phyloP scores from a whole-genome alignment of 2,113 vertebrate genomes.

The Strigops habroptila region DNA sequence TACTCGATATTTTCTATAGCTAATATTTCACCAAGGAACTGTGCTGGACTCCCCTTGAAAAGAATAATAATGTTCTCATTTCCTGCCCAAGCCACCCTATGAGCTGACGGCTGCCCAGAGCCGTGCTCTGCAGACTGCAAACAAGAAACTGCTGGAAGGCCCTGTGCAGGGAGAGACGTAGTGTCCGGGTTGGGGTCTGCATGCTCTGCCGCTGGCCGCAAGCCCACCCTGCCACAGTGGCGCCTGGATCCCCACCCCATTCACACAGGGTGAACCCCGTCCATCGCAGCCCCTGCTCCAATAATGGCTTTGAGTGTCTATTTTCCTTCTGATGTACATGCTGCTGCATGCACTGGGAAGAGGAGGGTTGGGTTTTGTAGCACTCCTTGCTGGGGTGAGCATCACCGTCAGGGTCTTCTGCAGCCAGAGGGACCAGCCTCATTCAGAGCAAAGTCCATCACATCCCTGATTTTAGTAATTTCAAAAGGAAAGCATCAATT shows the following conservation, averaged over 20 bases:
- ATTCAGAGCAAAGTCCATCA: background rate
- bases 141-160: background rate
- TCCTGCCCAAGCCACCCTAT: background rate
- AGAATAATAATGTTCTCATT: background rate
- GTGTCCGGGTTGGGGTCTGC: background rate
- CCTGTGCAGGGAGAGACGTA: rapidly evolving
- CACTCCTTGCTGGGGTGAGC: background rate
- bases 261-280: rapidly evolving
- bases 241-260: background rate
- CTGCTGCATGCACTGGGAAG: background rate
- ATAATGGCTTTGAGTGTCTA: rapidly evolving
- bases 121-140: background rate
- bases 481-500: background rate
- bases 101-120: background rate
- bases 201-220: rapidly evolving
- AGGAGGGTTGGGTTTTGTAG: too few species aligned
- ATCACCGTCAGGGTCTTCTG: background rate
- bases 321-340: background rate
- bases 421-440: background rate
- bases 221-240: background rate
- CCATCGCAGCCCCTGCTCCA: background rate
- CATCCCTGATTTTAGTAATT: rapidly evolving
- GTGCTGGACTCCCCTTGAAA: background rate
- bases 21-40: slow-evolving; percentile 17
- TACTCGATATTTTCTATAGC: background rate